Evolutionary conservation across 2,888 invertebrate genomes (phyloP).

Genomic region (Meliscaeva auricollis): DNA sequence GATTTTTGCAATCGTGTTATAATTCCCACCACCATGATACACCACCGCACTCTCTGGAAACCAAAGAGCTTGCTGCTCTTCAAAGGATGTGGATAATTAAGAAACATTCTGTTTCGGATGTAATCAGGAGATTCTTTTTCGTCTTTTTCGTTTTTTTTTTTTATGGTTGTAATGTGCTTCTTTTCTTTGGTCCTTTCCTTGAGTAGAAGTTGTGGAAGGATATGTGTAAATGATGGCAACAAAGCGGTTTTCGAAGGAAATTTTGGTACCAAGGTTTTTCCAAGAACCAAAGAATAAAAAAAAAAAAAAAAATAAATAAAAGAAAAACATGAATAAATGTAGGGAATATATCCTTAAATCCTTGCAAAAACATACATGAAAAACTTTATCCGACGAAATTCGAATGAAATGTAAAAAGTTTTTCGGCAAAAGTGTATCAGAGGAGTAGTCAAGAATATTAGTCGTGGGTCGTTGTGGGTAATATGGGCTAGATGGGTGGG

Average conservation of each 20-base stretch:
- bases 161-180: neutral
- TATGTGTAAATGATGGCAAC: constrained; percentile 40
- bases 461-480: neutral
- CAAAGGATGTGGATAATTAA: constrained; percentile 65
- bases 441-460: neutral
- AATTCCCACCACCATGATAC: constrained; percentile 16
- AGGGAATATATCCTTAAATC: constrained; percentile 48
- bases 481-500: neutral
- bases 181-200: constrained; percentile 4
- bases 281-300: neutral
- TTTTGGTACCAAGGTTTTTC: constrained; percentile 30
- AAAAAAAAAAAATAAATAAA: neutral
- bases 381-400: constrained; percentile 63
- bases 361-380: constrained; percentile 40
- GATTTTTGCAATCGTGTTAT: constrained; percentile 59
- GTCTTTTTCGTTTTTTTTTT: neutral
- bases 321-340: constrained; percentile 3
- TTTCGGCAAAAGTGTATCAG: constrained; percentile 33
- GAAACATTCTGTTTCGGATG: constrained; percentile 63
- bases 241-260: constrained; percentile 26
- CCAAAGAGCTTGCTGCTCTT: neutral
- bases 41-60: neutral
- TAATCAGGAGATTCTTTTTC: constrained; percentile 45
- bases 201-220: constrained; percentile 30
- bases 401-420: constrained; percentile 52